Evolutionary conservation across 2,113 vertebrate genomes (phyloP).

Genomic region (Alligator sinensis): DNA sequence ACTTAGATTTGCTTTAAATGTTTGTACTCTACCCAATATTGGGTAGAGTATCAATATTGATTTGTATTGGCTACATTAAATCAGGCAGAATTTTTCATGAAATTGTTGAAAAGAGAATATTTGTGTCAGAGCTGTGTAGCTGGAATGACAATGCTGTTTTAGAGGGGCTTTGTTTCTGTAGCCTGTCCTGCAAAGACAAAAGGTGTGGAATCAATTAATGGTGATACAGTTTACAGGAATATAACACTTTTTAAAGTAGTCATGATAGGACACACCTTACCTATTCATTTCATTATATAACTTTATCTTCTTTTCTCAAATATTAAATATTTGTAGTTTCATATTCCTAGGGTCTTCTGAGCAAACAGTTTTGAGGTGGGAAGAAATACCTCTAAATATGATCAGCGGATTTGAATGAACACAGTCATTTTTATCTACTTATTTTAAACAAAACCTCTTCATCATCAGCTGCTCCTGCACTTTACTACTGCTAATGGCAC

Average conservation of each 20-base stretch:
- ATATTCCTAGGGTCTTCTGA: neutral
- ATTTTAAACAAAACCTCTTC: neutral
- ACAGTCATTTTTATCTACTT: rapidly evolving
- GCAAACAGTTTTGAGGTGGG: neutral
- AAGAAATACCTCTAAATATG: neutral
- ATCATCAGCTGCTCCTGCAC: neutral
- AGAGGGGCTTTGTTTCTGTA: neutral
- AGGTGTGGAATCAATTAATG: neutral
- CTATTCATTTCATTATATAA: neutral
- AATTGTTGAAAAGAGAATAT: neutral
- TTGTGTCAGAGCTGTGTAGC: neutral
- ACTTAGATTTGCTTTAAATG: neutral
- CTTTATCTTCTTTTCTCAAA: neutral
- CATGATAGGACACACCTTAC: neutral
- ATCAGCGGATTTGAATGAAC: neutral
- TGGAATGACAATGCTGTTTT: neutral
- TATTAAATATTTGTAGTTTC: neutral
- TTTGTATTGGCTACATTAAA: too few relatives aligned
- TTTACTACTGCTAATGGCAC: neutral
- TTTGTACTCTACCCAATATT: neutral
- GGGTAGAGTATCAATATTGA: neutral
- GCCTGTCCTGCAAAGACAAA: neutral
- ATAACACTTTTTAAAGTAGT: neutral
- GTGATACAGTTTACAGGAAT: neutral
- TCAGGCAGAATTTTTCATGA: neutral